phyloP scores from a whole-genome alignment of 1,140 invertebrate genomes.

The Dendroctonus valens region DNA sequence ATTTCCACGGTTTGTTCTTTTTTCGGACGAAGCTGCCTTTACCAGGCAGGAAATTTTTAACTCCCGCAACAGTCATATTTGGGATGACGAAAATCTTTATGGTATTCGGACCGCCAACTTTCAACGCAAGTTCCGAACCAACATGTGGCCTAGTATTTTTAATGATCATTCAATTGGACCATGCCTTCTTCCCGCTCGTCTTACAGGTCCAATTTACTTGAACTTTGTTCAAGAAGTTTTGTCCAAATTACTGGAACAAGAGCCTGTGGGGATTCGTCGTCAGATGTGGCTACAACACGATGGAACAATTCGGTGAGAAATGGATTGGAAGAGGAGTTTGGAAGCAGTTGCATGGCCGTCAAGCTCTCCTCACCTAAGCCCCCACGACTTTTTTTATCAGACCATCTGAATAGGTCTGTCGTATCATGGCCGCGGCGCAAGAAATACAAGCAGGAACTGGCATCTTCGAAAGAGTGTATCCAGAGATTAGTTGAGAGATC shows the following conservation, averaged over 20 bases:
- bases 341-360: too few species aligned
- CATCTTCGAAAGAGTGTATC: neutral
- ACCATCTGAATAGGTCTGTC: too few species aligned
- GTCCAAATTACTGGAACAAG: constrained; percentile 3
- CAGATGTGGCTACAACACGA: constrained; percentile 1
- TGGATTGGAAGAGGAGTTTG: constrained; percentile 3
- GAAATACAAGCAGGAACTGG: neutral
- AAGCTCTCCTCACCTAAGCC: too few species aligned
- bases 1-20: too few species aligned
- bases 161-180: constrained; percentile 1
- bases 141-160: neutral
- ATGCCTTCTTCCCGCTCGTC: neutral
- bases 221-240: constrained; percentile 1
- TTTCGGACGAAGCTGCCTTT: too few species aligned
- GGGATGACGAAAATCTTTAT: too few species aligned
- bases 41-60: too few species aligned
- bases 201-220: neutral
- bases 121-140: neutral
- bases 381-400: neutral
- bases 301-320: constrained; percentile 1
- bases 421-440: neutral
- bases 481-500: too few species aligned
- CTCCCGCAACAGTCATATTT: too few species aligned
- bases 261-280: neutral
- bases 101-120: constrained; percentile 3